Conservation (phyloP, 37 sponge, comb jelly and placozoan species). For the Theonella swinhoei region DNA sequence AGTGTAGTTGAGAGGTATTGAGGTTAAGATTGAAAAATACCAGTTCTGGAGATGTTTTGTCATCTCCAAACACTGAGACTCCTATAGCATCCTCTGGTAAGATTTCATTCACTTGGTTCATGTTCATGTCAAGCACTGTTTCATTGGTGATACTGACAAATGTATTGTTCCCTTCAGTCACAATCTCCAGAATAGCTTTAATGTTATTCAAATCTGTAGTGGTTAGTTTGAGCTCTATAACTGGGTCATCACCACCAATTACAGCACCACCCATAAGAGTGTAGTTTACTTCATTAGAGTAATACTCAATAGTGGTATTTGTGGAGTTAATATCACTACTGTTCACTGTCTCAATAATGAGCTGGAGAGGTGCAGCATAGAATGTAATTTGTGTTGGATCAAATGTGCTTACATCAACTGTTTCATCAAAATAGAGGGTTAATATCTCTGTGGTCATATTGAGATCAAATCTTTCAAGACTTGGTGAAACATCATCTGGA, state of each 20-base stretch:
- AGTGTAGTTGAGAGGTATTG: constrained; percentile 43
- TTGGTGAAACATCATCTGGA: constrained; percentile 51
- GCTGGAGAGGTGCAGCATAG: constrained; percentile 3
- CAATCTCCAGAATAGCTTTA: constrained; percentile 58
- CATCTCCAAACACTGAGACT: constrained; percentile 48
- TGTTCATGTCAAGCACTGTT: constrained; percentile 78
- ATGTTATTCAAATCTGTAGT: constrained; percentile 72
- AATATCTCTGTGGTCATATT: constrained; percentile 71
- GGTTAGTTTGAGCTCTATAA: constrained; percentile 53
- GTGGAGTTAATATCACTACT: constrained; percentile 38
- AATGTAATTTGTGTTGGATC: constrained; percentile 54
- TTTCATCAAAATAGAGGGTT: constrained; percentile 85
- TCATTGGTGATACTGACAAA: constrained; percentile 56
- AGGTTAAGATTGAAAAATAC: constrained; percentile 68
- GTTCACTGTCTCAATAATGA: constrained; percentile 8
- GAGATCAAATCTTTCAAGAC: constrained; percentile 55
- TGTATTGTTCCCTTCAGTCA: constrained; percentile 39
- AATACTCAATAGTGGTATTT: constrained; percentile 7
- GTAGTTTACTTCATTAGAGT: constrained; percentile 50
- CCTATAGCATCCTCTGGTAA: constrained; percentile 21
- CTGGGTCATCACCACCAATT: constrained; percentile 54
- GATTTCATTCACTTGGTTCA: constrained; percentile 51
- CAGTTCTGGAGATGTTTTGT: constrained; percentile 54
- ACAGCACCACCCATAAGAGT: constrained; percentile 56
- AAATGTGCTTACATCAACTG: constrained; percentile 77